Evolutionary conservation across 2,113 vertebrate species (phyloP).

Genomic region (Xerus inauris): DNA sequence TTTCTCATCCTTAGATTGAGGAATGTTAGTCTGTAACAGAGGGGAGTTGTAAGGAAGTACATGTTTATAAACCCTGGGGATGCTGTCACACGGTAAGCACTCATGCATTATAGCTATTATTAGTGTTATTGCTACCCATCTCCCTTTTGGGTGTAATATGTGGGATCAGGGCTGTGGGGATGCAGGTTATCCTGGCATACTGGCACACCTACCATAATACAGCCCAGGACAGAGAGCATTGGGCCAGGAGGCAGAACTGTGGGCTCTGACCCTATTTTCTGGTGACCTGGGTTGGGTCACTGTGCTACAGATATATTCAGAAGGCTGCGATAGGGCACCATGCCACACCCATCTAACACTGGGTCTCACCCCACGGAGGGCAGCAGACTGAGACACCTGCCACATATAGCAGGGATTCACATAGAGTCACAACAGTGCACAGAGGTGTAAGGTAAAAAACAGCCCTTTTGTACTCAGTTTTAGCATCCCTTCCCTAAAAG

Average conservation of each 20-base stretch:
- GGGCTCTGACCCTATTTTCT: neutral
- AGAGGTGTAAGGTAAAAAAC: too few species aligned
- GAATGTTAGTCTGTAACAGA: neutral
- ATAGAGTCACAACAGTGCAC: too few species aligned
- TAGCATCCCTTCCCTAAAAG: too few species aligned
- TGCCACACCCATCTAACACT: accelerated
- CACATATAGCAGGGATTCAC: neutral
- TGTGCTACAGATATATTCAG: neutral
- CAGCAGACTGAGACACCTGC: neutral
- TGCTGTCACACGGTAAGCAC: neutral
- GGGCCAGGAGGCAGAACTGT: neutral
- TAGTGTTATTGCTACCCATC: neutral
- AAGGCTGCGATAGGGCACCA: neutral
- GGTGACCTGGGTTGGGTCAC: neutral
- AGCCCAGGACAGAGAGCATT: neutral
- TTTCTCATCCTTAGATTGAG: neutral
- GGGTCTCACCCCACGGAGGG: neutral
- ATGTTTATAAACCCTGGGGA: neutral
- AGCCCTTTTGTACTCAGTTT: too few species aligned
- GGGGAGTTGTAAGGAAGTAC: accelerated
- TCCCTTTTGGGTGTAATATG: neutral
- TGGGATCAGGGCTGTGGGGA: neutral
- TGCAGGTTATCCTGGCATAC: neutral
- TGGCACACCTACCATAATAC: neutral
- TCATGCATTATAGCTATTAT: too few species aligned